Base-by-base conservation (phyloP, 2,888 invertebrate species). In the Cheilosia urbana region DNA sequence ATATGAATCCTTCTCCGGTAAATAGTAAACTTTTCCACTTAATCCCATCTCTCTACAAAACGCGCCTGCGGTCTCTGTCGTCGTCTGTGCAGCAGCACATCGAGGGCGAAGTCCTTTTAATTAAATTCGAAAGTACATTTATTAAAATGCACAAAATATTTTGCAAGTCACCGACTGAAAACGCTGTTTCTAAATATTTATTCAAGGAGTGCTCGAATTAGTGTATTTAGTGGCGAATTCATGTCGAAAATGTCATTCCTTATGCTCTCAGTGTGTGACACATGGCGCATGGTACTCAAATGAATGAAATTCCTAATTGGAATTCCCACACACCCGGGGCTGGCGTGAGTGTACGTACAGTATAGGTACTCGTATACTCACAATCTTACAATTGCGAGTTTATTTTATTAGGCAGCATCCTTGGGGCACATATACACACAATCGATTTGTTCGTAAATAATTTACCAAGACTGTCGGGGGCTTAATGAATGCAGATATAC, bases 391-490 rank as follows among this genome's bases (percentile, higher is more conserved):
- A 65, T 72, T 34, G 47, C 42, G 57, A 57, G 37, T 60, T 73
- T 73, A 65, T 72, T 73, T 79, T 78, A 72, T 72, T 69, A 69
- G 49, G 47, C 34, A 55, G 45, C 45, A 45, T 57, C 53, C 40
- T 62, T 63, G 53, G 55, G 4, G 21, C 58, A 21, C 24, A 66
- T 17, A 40, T 58, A 65, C 21, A 49, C 49, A 57, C 58, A 71
- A 69, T 76, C 69, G 76, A 76, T 81, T 81, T 57, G 63, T 63
- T 75, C 55, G 55, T 63, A 69, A 81, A 63, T 76, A 76, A 71
- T 81, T 76, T 69, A 57, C 68, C 68, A 34, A 11, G 13, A 47
- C 62, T 81, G 76, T 71, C 81, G 65, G 69, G 57, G 17, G 69
- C 65, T 76, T 71, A 63, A 71, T 71, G 63, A 51, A 76, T 71